Evolutionary conservation across 2,797 vertebrate genomes (phyloP).

Genomic region (Galaxias olidus): DNA sequence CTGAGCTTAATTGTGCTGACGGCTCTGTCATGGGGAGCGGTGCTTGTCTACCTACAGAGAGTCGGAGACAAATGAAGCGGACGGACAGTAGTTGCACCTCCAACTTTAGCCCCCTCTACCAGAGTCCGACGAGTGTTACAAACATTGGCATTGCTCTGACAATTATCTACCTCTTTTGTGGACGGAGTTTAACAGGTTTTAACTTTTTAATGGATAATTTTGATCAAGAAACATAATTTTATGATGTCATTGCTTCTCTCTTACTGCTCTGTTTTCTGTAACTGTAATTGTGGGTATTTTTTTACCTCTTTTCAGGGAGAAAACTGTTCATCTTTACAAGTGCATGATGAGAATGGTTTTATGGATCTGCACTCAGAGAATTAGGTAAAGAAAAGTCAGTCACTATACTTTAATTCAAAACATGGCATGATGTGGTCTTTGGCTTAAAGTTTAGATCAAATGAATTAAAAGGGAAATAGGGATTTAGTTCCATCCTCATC

Average conservation of each 20-base stretch:
- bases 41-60: slow-evolving; percentile 35
- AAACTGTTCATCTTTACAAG: slow-evolving; percentile 1
- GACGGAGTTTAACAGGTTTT: too few species aligned
- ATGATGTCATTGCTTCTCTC: neutral
- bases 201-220: too few species aligned
- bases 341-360: neutral
- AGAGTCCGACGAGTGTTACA: slow-evolving; percentile 33
- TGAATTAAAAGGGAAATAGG: too few species aligned
- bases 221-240: neutral
- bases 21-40: slow-evolving; percentile 31
- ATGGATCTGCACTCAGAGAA: neutral
- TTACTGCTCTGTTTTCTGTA: neutral
- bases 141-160: slow-evolving; percentile 38
- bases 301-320: neutral
- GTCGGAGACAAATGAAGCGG: slow-evolving; percentile 32
- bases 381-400: neutral
- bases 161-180: slow-evolving; percentile 23
- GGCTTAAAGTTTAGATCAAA: too few species aligned
- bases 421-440: too few species aligned
- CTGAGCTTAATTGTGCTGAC: slow-evolving; percentile 15
- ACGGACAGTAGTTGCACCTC: slow-evolving; percentile 24
- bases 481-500: too few species aligned
- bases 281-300: neutral
- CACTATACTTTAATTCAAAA: neutral
- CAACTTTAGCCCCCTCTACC: slow-evolving; percentile 18